Percentiles rank a stretch among this genome's conserved stretches.
These are phyloP conservation scores for Dasypus novemcinctus DNA, from an alignment of 2,113 vertebrate genomes.

Conservation along the genomic window DNA sequence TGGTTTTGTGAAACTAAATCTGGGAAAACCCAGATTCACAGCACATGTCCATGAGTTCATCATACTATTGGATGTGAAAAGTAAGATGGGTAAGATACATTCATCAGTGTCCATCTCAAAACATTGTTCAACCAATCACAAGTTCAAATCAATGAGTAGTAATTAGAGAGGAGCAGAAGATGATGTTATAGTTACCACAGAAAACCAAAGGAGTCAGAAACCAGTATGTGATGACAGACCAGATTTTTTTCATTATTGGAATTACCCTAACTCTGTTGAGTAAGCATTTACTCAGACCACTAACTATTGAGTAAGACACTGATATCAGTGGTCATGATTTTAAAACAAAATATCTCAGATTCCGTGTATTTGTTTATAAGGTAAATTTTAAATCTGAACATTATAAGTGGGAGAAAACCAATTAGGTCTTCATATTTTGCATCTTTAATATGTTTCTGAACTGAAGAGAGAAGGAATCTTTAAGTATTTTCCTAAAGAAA, in stretches of 20 bases:
- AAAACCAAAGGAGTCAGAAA: slow-evolving; percentile 87
- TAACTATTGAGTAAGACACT: background rate
- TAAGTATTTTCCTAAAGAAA: slow-evolving; percentile 55
- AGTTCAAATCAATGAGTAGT: slow-evolving; percentile 89
- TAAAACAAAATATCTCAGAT: background rate
- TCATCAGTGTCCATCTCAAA: slow-evolving; percentile 90
- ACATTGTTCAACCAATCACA: slow-evolving; percentile 89
- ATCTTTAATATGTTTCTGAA: slow-evolving; percentile 57
- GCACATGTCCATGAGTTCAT: slow-evolving; percentile 86
- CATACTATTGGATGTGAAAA: slow-evolving; percentile 82
- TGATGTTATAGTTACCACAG: slow-evolving; percentile 79
- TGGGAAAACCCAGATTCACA: slow-evolving; percentile 64
- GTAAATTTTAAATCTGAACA: slow-evolving; percentile 2
- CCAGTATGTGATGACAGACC: slow-evolving; percentile 83
- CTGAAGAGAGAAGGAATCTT: slow-evolving; percentile 39
- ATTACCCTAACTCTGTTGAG: slow-evolving; percentile 61
- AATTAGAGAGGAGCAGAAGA: slow-evolving; percentile 81
- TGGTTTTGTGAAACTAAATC: background rate
- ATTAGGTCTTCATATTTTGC: background rate
- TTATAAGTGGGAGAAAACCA: background rate
- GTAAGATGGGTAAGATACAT: slow-evolving; percentile 86
- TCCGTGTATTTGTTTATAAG: background rate
- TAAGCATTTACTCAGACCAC: slow-evolving; percentile 62
- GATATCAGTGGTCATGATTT: background rate
- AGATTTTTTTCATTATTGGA: slow-evolving; percentile 79